These are phyloP conservation scores for Ptychadena robeensis DNA, from an alignment of 2,797 vertebrate genomes.

Conservation along the genomic window DNA sequence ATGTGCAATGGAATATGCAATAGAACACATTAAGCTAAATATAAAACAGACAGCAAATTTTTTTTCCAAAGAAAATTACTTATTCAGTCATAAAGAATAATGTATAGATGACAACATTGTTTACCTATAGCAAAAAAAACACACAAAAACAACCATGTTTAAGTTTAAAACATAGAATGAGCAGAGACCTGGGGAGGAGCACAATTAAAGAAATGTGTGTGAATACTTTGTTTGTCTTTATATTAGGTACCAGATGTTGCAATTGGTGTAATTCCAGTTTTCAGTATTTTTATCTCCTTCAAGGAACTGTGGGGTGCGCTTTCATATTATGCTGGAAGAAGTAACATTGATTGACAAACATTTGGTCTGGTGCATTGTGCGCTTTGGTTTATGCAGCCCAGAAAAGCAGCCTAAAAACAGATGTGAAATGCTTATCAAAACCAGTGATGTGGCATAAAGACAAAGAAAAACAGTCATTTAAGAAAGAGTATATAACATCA, in stretches of 20 bases:
- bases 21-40: constrained; percentile 25
- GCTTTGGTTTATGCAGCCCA: constrained; percentile 47
- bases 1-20: constrained; percentile 11
- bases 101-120: constrained; percentile 14
- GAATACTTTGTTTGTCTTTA: constrained; percentile 57
- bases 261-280: constrained; percentile 56
- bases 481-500: constrained; percentile 29
- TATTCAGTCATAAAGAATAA: constrained; percentile 41
- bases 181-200: constrained; percentile 30
- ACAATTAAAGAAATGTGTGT: constrained; percentile 48
- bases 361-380: constrained; percentile 50
- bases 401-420: constrained; percentile 54
- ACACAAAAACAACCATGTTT: constrained; percentile 11
- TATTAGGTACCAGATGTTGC: constrained; percentile 60
- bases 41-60: constrained; percentile 20
- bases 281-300: constrained; percentile 54
- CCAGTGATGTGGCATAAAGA: constrained; percentile 60
- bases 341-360: constrained; percentile 61
- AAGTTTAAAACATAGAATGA: constrained; percentile 21
- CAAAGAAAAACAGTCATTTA: constrained; percentile 52
- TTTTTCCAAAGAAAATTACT: constrained; percentile 40
- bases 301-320: constrained; percentile 44
- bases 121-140: constrained; percentile 18
- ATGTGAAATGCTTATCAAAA: constrained; percentile 60
- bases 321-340: constrained; percentile 59